A percentile compares a stretch with the other conserved stretches of the same genome.
phyloP scores from a whole-genome alignment of 2,797 vertebrate species.

The Lycodopsis pacificus region DNA sequence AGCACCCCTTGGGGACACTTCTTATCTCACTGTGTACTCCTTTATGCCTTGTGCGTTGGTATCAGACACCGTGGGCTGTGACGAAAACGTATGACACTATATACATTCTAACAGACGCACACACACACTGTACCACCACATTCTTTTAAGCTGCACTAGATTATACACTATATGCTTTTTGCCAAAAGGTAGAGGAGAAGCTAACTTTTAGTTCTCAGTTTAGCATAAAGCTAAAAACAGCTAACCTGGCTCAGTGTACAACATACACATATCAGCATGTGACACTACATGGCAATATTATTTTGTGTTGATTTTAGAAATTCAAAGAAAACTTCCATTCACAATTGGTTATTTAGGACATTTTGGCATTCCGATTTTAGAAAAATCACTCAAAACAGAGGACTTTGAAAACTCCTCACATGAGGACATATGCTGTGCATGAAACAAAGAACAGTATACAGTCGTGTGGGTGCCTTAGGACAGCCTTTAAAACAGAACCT shows the following conservation, averaged over 20 bases:
- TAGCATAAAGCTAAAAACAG: not conserved
- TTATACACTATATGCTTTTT: not conserved
- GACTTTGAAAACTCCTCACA: no score
- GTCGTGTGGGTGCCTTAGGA: not conserved
- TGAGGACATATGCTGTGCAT: not conserved
- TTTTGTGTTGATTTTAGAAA: not conserved
- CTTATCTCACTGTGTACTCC: not conserved
- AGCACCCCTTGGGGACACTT: not conserved
- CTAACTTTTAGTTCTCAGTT: not conserved
- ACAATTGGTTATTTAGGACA: no score
- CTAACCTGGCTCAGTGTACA: no score
- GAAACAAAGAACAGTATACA: not conserved
- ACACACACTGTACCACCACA: not conserved
- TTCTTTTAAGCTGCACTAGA: not conserved
- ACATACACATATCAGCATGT: not conserved
- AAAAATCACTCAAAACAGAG: not conserved
- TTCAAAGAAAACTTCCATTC: not conserved
- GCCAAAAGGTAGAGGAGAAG: not conserved
- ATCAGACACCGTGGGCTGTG: no score
- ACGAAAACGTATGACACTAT: no score
- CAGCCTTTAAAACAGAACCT: not conserved
- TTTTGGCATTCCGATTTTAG: not conserved
- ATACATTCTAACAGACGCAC: not conserved
- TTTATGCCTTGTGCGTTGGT: no score
- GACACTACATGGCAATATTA: no score